These are phyloP conservation scores for Tipula vernalis DNA, from an alignment of 2,888 invertebrate genomes.

Conservation along the genomic window DNA sequence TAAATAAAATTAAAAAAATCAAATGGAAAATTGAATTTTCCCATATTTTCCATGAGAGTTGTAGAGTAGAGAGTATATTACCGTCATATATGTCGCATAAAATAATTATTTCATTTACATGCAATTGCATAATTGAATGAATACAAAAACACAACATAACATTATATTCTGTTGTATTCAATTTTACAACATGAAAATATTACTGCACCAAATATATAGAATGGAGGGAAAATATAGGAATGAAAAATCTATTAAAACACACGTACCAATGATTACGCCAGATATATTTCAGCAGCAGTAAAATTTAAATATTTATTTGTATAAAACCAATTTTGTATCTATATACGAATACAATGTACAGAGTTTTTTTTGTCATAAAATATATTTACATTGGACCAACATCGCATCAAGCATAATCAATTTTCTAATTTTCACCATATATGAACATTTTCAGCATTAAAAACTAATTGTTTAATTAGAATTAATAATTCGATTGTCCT, in stretches of 20 bases:
- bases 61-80: background rate
- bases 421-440: background rate
- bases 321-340: background rate
- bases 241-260: background rate
- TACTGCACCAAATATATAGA: background rate
- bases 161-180: background rate
- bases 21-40: background rate
- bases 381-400: background rate
- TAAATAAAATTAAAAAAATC: background rate
- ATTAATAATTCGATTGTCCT: background rate
- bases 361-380: no score
- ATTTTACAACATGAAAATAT: background rate
- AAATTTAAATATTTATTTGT: background rate
- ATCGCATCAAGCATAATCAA: background rate
- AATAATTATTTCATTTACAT: slow-evolving; percentile 8
- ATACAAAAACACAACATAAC: background rate
- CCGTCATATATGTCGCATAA: slow-evolving; percentile 5
- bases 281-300: background rate
- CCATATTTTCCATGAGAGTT: background rate
- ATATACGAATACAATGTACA: background rate
- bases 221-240: background rate
- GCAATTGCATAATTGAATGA: slow-evolving; percentile 8
- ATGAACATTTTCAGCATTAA: background rate
- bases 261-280: background rate
- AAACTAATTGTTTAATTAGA: background rate